Conservation (phyloP, 2,113 vertebrate genomes). For the Pseudonaja textilis region DNA sequence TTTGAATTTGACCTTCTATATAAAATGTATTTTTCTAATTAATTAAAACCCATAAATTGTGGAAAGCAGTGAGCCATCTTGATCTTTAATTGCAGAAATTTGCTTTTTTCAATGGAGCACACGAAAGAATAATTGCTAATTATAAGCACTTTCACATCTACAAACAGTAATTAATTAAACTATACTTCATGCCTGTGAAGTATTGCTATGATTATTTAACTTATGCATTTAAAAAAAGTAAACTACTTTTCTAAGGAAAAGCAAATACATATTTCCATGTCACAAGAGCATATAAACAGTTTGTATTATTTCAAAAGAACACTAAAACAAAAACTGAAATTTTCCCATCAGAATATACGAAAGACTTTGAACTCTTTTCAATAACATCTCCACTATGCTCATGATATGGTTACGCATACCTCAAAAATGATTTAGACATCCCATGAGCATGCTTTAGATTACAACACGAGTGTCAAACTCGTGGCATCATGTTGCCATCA, state of each 20-base stretch:
- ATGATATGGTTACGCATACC: not conserved
- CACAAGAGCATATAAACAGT: not conserved
- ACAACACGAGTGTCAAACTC: not conserved
- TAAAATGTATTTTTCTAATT: constrained; percentile 32
- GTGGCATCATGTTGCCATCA: no score
- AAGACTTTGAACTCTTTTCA: not conserved
- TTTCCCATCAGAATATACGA: not conserved
- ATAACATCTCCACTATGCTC: not conserved
- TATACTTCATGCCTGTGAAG: constrained; percentile 26
- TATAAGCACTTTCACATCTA: constrained; percentile 35
- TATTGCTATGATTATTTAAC: constrained; percentile 37
- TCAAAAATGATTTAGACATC: not conserved
- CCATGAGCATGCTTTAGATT: not conserved
- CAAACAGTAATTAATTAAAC: constrained; percentile 39
- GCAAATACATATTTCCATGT: not conserved
- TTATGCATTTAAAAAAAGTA: constrained; percentile 15
- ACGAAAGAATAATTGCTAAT: constrained; percentile 41
- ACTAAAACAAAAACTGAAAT: not conserved
- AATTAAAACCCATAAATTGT: constrained; percentile 40
- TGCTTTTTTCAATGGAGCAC: constrained; percentile 33
- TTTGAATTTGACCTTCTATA: constrained; percentile 25
- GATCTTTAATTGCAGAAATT: constrained; percentile 40
- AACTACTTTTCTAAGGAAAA: not conserved
- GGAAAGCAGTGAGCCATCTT: constrained; percentile 30
- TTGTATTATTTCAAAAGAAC: not conserved